These are phyloP conservation scores for Stratiomys singularior DNA, from an alignment of 2,888 invertebrate species.

Conservation along the genomic window DNA sequence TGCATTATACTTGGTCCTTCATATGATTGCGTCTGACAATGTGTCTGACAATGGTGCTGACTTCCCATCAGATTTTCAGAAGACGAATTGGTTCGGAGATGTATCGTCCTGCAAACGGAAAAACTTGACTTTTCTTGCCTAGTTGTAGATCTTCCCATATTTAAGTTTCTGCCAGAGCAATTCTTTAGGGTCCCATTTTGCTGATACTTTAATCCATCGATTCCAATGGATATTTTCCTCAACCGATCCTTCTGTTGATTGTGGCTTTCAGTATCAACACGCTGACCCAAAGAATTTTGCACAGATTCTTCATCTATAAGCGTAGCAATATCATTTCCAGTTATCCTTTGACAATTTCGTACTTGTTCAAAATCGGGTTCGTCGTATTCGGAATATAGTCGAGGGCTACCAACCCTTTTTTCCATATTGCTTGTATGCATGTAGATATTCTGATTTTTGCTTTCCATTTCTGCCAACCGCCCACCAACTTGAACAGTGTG, in stretches of 20 bases:
- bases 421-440: conserved; percentile 49
- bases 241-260: neutral
- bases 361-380: conserved; percentile 46
- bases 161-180: neutral
- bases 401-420: conserved; percentile 33
- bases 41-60: conserved; percentile 53
- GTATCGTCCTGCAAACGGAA: conserved; percentile 59
- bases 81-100: conserved; percentile 62
- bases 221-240: neutral
- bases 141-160: conserved; percentile 7
- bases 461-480: conserved; percentile 52
- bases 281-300: neutral
- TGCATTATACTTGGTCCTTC: conserved; percentile 54
- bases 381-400: conserved; percentile 44
- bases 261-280: neutral
- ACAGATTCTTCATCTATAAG: conserved; percentile 55
- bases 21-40: conserved; percentile 64
- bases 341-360: neutral
- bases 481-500: conserved; percentile 77
- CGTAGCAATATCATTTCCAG: conserved; percentile 60
- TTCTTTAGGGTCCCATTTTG: neutral
- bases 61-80: conserved; percentile 56
- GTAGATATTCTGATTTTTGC: conserved; percentile 54
- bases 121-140: conserved; percentile 38
- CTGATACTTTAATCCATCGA: neutral